Evolutionary conservation across 2,113 vertebrate species (phyloP), one percentile per base, ranked within the genome.

Genomic region (Mastomys natalensis): DNA sequence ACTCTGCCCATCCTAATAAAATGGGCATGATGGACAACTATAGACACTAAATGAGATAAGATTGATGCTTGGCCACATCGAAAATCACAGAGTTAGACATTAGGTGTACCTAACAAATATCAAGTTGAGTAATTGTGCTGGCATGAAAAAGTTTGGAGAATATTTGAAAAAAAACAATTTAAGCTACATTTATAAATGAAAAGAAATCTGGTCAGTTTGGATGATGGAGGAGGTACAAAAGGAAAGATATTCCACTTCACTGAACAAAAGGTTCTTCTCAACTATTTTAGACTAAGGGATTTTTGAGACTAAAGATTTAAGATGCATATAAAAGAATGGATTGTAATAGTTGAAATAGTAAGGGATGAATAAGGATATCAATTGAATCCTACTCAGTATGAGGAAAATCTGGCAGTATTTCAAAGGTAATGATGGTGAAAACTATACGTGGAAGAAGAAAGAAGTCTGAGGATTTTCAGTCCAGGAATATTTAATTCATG

Each of bases 261-360:
- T 37, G 78, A 96, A 58, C 96, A 93, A 91, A 95, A 97, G 96
- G 93, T 95, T 93, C 85, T 93, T 37, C 82, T 96, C 90, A 80
- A 68, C 74, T 68, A 81, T 68, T 90, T 86, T 55, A 48, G 92
- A 93, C 22, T 84, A 70, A 51, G 82, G 89, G 96, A 95, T 80
- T 94, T 96, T 87, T 95, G 73, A 91, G 88, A 94, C 92, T 93
- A 66, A 96, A 95, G 95, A 98, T 98, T 97, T 97, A 97, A 95
- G 95, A 80, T 80, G 86, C 82, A 87, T 88, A 81, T 97, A 96
- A 98, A 97, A 95, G 58, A 91, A 91, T 97, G 82, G 94, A 97
- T 97, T 97, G 89, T 93, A 73, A 94, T 93, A 70, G 91, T 97
- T 98, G 96, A 95, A 94, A 96, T 15, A 95, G 91, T 91, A 95